These are phyloP conservation scores for Halichondria panicea DNA, from an alignment of 37 sponge, comb jelly and placozoan genomes.

Conservation along the genomic window DNA sequence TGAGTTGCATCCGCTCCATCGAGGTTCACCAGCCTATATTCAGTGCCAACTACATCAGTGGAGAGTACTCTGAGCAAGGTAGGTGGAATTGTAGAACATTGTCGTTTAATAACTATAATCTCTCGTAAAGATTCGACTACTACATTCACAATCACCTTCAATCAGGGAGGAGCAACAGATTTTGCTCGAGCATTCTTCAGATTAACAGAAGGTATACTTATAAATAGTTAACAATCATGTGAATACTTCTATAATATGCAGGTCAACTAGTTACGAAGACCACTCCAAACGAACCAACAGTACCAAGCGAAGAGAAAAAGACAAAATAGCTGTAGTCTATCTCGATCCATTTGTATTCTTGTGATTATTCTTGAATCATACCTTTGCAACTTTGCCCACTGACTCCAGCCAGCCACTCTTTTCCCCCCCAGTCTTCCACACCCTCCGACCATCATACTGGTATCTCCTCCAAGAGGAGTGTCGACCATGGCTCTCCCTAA, in stretches of 20 bases:
- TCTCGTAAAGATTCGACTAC: too few relatives aligned
- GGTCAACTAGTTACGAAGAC: constrained; percentile 25
- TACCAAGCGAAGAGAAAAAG: constrained; percentile 5
- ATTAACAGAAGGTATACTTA: constrained; percentile 57
- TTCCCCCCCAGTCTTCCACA: neutral
- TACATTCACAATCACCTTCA: constrained; percentile 40
- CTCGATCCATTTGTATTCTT: neutral
- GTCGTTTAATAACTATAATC: too few relatives aligned
- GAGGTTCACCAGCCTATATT: constrained; percentile 74
- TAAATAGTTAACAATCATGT: too few relatives aligned
- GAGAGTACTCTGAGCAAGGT: constrained; percentile 38
- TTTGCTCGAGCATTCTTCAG: constrained; percentile 60
- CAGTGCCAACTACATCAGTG: constrained; percentile 59
- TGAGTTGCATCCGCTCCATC: constrained; percentile 26
- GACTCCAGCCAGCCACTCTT: neutral
- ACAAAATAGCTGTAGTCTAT: neutral
- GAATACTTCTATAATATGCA: neutral
- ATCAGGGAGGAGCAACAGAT: constrained; percentile 63
- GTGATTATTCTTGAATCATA: neutral
- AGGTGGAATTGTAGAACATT: too few relatives aligned
- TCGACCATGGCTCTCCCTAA: neutral
- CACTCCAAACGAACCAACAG: neutral
- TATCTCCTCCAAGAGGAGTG: neutral
- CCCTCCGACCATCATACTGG: neutral
- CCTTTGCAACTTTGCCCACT: constrained; percentile 12